Conservation (phyloP, 2,797 vertebrate genomes). For the Pseudochromis fuscus region DNA sequence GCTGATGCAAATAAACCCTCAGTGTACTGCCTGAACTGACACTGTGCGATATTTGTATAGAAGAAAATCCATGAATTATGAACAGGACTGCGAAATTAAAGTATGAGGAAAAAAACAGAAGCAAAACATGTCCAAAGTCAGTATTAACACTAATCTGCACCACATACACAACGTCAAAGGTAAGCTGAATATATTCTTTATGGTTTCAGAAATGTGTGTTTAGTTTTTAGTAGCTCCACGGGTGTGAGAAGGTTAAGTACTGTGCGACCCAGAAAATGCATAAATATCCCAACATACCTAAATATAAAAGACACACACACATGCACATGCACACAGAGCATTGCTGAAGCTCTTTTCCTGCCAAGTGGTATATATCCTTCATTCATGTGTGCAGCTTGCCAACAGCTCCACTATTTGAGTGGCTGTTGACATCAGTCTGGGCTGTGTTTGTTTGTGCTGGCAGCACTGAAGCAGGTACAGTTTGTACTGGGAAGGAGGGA, state of each 20-base stretch:
- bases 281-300: not conserved
- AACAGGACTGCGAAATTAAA: not conserved
- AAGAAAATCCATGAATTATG: not conserved
- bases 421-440: constrained; percentile 74
- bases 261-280: not conserved
- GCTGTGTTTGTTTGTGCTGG: constrained; percentile 76
- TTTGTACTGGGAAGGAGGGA: constrained; percentile 51
- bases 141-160: not conserved
- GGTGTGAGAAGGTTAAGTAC: constrained; percentile 1
- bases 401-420: constrained; percentile 63
- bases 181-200: not conserved
- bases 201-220: not conserved
- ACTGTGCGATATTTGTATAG: not conserved
- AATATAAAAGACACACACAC: constrained; percentile 7
- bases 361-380: constrained; percentile 59
- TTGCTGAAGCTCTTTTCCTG: constrained; percentile 31
- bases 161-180: not conserved
- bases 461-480: constrained; percentile 66
- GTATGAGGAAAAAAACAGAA: not conserved
- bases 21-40: not conserved
- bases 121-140: not conserved
- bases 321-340: constrained; percentile 13
- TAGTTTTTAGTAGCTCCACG: constrained; percentile 9
- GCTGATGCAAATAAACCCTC: not conserved
- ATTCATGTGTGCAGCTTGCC: constrained; percentile 58